Conservation (phyloP, 1,140 invertebrate species). For the Tyrophagus putrescentiae region DNA sequence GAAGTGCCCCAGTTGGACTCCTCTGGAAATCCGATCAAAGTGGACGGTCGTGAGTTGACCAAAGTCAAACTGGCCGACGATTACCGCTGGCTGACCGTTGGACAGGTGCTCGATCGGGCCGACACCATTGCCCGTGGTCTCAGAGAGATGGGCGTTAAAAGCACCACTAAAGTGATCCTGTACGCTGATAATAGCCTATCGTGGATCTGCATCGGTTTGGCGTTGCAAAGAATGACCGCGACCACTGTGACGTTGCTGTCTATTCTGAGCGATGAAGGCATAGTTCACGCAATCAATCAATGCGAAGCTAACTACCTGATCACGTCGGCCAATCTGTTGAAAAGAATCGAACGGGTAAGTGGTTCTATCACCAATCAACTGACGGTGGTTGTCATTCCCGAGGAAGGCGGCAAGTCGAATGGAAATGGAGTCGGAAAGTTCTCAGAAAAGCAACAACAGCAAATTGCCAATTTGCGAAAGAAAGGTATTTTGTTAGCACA, state of each 20-base stretch:
- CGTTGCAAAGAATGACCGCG: slow-evolving; percentile 35
- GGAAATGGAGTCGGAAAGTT: not conserved
- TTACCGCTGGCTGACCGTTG: slow-evolving; percentile 77
- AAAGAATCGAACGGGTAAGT: slow-evolving; percentile 14
- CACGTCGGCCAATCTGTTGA: slow-evolving; percentile 29
- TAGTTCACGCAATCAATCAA: slow-evolving; percentile 88
- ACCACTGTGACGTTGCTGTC: slow-evolving; percentile 25
- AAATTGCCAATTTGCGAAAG: slow-evolving; percentile 43
- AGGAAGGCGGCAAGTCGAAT: not conserved
- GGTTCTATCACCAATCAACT: not conserved
- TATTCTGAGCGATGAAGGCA: slow-evolving; percentile 47
- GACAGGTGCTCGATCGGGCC: slow-evolving; percentile 57
- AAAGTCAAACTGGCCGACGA: slow-evolving; percentile 34
- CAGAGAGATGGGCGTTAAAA: slow-evolving; percentile 30
- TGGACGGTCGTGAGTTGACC: slow-evolving; percentile 1
- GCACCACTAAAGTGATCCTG: slow-evolving; percentile 33
- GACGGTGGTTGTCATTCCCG: slow-evolving; percentile 13
- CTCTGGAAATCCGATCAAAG: not conserved
- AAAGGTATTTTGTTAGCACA: slow-evolving; percentile 31
- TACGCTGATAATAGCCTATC: slow-evolving; percentile 39
- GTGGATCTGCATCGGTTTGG: slow-evolving; percentile 38
- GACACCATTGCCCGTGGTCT: slow-evolving; percentile 46
- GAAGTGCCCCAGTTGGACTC: not conserved
- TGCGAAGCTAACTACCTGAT: slow-evolving; percentile 61
- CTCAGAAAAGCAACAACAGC: not conserved